phyloP scores from a whole-genome alignment of 2,797 vertebrate species.

The Clarias fuscus region DNA sequence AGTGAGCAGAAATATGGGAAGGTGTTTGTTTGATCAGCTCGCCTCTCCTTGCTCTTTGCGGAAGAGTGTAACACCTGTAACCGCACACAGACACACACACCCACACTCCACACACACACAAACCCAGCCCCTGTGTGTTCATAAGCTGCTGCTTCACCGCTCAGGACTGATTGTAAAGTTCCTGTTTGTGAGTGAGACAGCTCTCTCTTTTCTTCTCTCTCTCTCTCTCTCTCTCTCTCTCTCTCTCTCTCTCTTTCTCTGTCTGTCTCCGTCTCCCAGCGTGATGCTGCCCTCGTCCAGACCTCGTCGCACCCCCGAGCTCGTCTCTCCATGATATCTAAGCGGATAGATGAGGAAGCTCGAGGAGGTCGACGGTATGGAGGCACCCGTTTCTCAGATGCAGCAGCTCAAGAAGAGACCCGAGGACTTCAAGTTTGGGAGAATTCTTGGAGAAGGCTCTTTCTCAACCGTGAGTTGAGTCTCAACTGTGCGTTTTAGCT shows the following conservation, averaged over 20 bases:
- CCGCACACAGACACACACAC: conserved; percentile 36
- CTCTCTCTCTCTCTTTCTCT: too few relatives aligned
- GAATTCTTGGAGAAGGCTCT: conserved; percentile 96
- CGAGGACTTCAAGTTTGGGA: conserved; percentile 96
- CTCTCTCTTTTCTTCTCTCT: conserved; percentile 17
- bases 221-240: conserved; percentile 19
- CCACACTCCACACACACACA: conserved; percentile 30
- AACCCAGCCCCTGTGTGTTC: conserved; percentile 44
- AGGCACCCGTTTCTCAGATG: conserved; percentile 62
- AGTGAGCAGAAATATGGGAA: neutral
- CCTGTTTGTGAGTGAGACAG: conserved; percentile 38
- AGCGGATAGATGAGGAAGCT: conserved; percentile 86
- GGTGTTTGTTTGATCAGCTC: neutral
- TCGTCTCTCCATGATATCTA: conserved; percentile 90
- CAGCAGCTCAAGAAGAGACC: conserved; percentile 87
- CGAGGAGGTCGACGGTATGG: conserved; percentile 83
- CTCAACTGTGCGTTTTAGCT: neutral
- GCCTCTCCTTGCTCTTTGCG: conserved; percentile 11
- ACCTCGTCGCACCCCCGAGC: conserved; percentile 64
- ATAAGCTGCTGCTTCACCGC: conserved; percentile 45
- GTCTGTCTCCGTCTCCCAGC: neutral
- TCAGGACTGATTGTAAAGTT: conserved; percentile 46
- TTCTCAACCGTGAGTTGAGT: conserved; percentile 86
- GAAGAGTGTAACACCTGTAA: conserved; percentile 43
- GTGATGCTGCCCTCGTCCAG: conserved; percentile 92